These are phyloP conservation scores for Blastobasis lacticolella DNA, from an alignment of 2,888 invertebrate genomes.

Conservation along the genomic window DNA sequence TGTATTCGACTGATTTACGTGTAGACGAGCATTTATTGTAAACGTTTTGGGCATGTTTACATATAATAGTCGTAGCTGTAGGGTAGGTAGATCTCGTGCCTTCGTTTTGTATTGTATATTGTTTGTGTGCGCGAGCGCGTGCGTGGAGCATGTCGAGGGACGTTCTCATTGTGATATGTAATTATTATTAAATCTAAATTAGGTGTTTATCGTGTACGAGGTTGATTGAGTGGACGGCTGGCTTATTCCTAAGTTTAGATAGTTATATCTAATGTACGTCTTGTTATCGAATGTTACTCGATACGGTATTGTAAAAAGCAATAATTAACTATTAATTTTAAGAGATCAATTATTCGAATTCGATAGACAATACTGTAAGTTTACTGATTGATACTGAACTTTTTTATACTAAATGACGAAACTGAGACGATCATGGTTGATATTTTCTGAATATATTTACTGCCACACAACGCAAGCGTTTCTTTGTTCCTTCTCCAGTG, in stretches of 20 bases:
- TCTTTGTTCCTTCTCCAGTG: background rate
- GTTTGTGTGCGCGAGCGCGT: constrained; percentile 64
- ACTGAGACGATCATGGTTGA: constrained; percentile 61
- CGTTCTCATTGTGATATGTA: constrained; percentile 73
- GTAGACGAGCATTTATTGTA: constrained; percentile 56
- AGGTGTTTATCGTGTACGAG: constrained; percentile 68
- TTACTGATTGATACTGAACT: constrained; percentile 45
- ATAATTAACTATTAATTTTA: constrained; percentile 63
- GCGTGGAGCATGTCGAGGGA: constrained; percentile 63
- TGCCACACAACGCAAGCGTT: constrained; percentile 43
- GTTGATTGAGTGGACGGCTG: constrained; percentile 57
- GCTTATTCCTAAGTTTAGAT: constrained; percentile 52
- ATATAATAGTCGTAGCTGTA: constrained; percentile 58
- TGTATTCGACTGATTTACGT: constrained; percentile 51
- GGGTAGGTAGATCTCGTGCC: constrained; percentile 69
- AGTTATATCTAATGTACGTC: constrained; percentile 45
- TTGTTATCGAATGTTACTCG: constrained; percentile 62
- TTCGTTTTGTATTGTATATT: constrained; percentile 64
- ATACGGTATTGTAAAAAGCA: constrained; percentile 71
- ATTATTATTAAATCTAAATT: constrained; percentile 72
- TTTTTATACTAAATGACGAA: constrained; percentile 56
- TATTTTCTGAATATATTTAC: constrained; percentile 75
- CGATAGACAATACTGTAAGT: constrained; percentile 60
- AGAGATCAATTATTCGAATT: constrained; percentile 57
- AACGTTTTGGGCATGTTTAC: constrained; percentile 56